A percentile compares a stretch with the other conserved stretches of the same genome.
Evolutionary conservation across 2,113 vertebrate genomes (phyloP).

Genomic region (Syngnathus scovelli): DNA sequence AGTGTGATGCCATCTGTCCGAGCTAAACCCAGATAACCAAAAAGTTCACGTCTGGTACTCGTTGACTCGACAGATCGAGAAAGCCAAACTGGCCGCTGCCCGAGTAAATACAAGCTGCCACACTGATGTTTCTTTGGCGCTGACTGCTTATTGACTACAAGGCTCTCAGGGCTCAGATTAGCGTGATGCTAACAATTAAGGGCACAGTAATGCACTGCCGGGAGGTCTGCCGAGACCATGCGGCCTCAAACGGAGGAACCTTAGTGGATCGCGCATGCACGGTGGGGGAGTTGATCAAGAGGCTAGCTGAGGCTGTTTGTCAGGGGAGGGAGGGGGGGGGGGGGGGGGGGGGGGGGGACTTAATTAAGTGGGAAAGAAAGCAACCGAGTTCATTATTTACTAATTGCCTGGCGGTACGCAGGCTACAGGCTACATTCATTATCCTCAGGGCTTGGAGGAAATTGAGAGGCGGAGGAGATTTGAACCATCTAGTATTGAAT

Average conservation of each 20-base stretch:
- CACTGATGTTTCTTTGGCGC: conserved; percentile 24
- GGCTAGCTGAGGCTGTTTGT: conserved; percentile 33
- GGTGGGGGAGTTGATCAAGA: conserved; percentile 21
- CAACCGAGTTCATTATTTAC: conserved; percentile 42
- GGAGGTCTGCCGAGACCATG: conserved; percentile 7
- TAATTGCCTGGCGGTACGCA: conserved; percentile 43
- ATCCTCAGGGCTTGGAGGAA: conserved; percentile 26
- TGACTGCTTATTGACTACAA: conserved; percentile 47
- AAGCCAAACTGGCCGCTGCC: conserved; percentile 26
- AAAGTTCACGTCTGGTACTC: conserved; percentile 7
- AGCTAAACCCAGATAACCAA: not conserved
- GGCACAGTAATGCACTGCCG: conserved; percentile 26
- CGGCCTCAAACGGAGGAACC: conserved; percentile 20
- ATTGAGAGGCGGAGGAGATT: conserved; percentile 28
- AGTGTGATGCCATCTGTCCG: not conserved
- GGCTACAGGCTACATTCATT: conserved; percentile 38
- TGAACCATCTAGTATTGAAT: conserved; percentile 13
- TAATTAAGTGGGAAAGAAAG: conserved; percentile 42
- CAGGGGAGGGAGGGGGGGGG: not conserved
- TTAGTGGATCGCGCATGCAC: conserved; percentile 10
- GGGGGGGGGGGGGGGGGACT: not conserved
- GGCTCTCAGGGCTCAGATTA: conserved; percentile 37
- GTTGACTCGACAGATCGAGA: conserved; percentile 19
- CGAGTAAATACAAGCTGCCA: conserved; percentile 25
- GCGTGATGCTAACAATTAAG: conserved; percentile 39